phyloP scores from a whole-genome alignment of 2,888 invertebrate genomes.

The Rhamnusium bicolor region DNA sequence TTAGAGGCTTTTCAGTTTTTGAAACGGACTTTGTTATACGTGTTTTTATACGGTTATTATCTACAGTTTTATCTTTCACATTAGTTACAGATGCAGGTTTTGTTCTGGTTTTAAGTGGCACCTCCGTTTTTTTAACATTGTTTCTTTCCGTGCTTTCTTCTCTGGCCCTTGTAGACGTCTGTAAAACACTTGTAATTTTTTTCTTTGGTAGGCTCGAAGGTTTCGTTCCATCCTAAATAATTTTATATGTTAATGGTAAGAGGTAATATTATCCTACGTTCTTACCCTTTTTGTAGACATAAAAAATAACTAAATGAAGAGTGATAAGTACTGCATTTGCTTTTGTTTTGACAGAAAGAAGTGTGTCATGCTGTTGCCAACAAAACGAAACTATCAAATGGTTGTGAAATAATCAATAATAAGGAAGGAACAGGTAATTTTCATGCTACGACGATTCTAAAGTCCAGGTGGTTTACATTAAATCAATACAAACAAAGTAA shows the following conservation, averaged over 20 bases:
- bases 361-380: slow-evolving; percentile 58
- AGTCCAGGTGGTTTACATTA: slow-evolving; percentile 10
- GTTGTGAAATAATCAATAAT: slow-evolving; percentile 61
- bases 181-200: slow-evolving; percentile 17
- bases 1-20: slow-evolving; percentile 19
- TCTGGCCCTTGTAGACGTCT: slow-evolving; percentile 36
- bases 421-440: slow-evolving; percentile 38
- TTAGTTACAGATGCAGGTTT: neutral
- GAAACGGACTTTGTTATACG: neutral
- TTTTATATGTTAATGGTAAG: neutral
- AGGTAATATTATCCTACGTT: slow-evolving; percentile 9
- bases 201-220: slow-evolving; percentile 37
- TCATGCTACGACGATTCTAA: slow-evolving; percentile 43
- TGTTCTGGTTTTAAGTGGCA: slow-evolving; percentile 29
- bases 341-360: slow-evolving; percentile 51
- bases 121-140: slow-evolving; percentile 42
- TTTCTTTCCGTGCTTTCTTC: slow-evolving; percentile 45
- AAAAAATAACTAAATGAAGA: slow-evolving; percentile 39
- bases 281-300: slow-evolving; percentile 60
- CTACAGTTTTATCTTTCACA: neutral
- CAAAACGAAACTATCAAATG: slow-evolving; percentile 50
- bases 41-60: neutral
- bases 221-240: slow-evolving; percentile 49
- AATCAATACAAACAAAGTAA: slow-evolving; percentile 16
- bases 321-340: slow-evolving; percentile 30